Base-by-base conservation (phyloP, 2,888 invertebrate species). In the Siphlonurus alternatus region DNA sequence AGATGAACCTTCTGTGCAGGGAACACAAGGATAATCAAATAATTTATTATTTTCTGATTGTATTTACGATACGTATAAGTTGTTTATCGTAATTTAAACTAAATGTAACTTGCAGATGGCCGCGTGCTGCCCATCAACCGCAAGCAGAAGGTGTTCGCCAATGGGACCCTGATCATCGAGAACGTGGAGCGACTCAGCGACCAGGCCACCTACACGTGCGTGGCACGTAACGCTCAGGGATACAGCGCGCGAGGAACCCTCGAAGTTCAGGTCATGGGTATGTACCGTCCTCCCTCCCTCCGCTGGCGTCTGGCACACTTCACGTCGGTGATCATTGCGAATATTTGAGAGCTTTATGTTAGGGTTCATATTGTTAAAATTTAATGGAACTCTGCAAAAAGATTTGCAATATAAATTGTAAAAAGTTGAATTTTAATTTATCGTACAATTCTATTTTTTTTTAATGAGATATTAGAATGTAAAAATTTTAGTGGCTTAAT, bases 231-330 rank as follows among this genome's bases (percentile, higher is more conserved):
- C 77, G 86, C 88, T 18, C 92, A 93, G 74, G 93, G 92, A 66
- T 93, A 92, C 78, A 89, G 87, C 69, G 92, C 92, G 54, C 82
- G 89, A 67, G 89, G 91, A 72, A 87, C 88, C 38, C 82, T 96
- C 66, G 93, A 93, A 83, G 88, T 96, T 66, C 90, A 91, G 86
- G 93, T 96, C 64, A 93, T 96, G 89, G 95, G 96, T 96, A 83
- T 88, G 94, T 85, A 69, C 53, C 64, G 66, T 64, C 62, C 10
- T 2, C 53, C 20, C 22, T 18, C 10, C 53, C 53, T 53, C 23
- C 38, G 7, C 38, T 10, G 38, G 15, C 38, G 5, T 38, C 7
- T 15, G 38, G 38, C 38, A 38, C 38, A 38, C 38, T 10, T 10
- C 38, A n/a, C n/a, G n/a, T n/a, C n/a, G n/a, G n/a, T n/a, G n/a